A percentile compares a stretch with the other conserved stretches of the same genome.
Conservation (phyloP, 2,113 vertebrate genomes). For the Myxocyprinus asiaticus region DNA sequence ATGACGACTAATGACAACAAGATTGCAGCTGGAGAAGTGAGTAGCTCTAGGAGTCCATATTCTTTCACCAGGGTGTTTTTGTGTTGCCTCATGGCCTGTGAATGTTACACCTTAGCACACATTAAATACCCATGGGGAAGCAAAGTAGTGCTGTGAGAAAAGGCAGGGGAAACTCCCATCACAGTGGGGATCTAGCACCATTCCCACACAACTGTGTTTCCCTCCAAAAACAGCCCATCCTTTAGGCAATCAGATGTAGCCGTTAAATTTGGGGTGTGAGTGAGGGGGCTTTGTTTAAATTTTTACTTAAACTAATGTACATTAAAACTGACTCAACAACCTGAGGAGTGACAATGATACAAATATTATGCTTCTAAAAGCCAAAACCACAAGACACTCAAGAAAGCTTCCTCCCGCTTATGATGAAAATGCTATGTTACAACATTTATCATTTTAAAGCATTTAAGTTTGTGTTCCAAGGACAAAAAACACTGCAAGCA, state of each 20-base stretch:
- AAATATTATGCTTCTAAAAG: too few relatives aligned
- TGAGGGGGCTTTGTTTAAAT: neutral
- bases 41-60: neutral
- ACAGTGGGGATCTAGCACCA: conserved; percentile 50
- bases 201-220: conserved; percentile 39
- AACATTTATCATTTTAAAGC: too few relatives aligned
- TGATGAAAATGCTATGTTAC: too few relatives aligned
- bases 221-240: conserved; percentile 23
- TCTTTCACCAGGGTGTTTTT: conserved; percentile 19
- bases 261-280: neutral
- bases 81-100: conserved; percentile 31
- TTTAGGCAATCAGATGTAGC: conserved; percentile 29
- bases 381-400: too few relatives aligned
- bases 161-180: conserved; percentile 48
- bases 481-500: neutral
- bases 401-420: too few relatives aligned
- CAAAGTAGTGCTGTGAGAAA: conserved; percentile 7
- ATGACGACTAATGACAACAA: neutral
- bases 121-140: neutral
- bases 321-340: neutral
- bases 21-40: conserved; percentile 13
- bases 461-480: too few relatives aligned
- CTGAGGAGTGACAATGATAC: too few relatives aligned
- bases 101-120: conserved; percentile 47
- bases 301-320: neutral